A percentile compares a stretch with the other conserved stretches of the same genome.
Conservation (phyloP, 2,888 invertebrate genomes). For the Pseudococcus viburni region DNA sequence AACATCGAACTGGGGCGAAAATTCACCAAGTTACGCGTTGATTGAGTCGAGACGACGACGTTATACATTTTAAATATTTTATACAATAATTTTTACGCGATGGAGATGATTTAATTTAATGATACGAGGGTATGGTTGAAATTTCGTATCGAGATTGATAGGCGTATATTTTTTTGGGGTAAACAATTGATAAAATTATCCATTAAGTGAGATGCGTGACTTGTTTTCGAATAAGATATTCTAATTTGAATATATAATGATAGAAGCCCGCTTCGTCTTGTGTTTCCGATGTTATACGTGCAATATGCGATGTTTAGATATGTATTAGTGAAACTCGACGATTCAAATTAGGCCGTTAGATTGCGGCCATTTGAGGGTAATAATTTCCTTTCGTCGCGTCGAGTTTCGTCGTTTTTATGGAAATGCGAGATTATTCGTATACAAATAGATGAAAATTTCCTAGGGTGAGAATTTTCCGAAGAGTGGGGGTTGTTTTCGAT, state of each 20-base stretch:
- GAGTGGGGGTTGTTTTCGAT: neutral
- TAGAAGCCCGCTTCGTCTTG: neutral
- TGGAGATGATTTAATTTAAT: neutral
- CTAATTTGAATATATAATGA: constrained; percentile 49
- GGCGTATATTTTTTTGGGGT: neutral
- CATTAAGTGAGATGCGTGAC: constrained; percentile 49
- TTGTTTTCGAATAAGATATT: constrained; percentile 46
- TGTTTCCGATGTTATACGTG: constrained; percentile 23
- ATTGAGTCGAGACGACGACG: neutral
- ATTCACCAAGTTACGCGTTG: neutral
- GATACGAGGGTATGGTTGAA: constrained; percentile 2
- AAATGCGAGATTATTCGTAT: neutral
- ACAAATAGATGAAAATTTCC: neutral
- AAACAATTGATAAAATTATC: constrained; percentile 49
- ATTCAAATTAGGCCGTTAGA: constrained; percentile 4
- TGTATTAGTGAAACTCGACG: constrained; percentile 7
- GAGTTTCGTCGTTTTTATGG: neutral
- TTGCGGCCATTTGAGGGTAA: neutral
- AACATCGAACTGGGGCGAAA: neutral
- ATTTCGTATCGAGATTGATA: constrained; percentile 32
- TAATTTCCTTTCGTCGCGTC: neutral
- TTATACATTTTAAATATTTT: neutral
- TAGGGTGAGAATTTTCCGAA: neutral
- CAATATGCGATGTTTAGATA: constrained; percentile 15
- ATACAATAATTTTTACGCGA: neutral